Evolutionary conservation across 2,113 vertebrate species (phyloP).

Genomic region (Collichthys lucidus): DNA sequence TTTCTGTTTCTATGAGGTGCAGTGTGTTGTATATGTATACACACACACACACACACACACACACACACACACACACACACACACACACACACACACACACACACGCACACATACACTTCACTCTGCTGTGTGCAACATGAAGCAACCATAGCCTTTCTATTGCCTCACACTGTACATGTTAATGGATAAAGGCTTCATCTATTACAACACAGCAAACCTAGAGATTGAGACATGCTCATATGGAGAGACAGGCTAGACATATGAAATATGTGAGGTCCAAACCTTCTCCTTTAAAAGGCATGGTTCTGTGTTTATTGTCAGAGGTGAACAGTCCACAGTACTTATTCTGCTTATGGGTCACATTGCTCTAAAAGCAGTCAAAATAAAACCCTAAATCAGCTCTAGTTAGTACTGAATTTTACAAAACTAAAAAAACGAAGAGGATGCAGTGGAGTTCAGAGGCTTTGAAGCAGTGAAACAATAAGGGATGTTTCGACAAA

Average conservation of each 20-base stretch:
- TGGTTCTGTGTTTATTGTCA: not conserved
- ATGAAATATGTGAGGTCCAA: no score
- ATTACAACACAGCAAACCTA: not conserved
- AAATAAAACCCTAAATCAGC: not conserved
- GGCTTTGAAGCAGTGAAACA: not conserved
- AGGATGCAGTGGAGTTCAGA: not conserved
- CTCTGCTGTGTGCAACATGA: slow-evolving; percentile 1
- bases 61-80: not conserved
- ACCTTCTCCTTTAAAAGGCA: no score
- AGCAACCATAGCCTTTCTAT: slow-evolving; percentile 25
- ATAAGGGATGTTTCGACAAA: not conserved
- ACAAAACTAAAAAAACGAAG: not conserved
- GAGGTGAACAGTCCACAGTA: not conserved
- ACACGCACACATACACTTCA: no score
- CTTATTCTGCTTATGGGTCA: not conserved
- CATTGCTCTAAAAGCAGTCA: no score
- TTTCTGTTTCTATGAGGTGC: no score
- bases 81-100: no score
- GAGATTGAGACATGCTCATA: not conserved
- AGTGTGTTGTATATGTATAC: no score
- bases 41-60: not conserved
- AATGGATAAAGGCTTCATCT: not conserved
- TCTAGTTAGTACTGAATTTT: not conserved
- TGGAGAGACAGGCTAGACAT: not conserved
- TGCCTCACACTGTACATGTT: slow-evolving; percentile 16